phyloP scores from a whole-genome alignment of 2,888 invertebrate genomes.

The Ormyrus rosae region DNA sequence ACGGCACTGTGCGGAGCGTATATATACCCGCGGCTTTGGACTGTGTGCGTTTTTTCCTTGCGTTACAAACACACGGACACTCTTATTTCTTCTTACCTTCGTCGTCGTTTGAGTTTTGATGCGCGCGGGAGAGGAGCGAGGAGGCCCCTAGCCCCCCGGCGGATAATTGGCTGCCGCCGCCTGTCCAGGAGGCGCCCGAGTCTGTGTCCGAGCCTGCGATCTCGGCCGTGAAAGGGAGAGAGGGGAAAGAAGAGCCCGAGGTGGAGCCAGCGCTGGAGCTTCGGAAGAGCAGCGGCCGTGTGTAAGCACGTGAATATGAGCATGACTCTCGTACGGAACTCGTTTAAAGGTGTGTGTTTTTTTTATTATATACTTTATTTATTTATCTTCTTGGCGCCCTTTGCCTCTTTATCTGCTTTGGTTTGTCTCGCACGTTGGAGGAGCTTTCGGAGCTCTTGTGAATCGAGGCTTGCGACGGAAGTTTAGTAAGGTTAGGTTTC shows the following conservation, averaged over 20 bases:
- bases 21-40: background rate
- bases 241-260: slow-evolving; percentile 3
- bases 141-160: background rate
- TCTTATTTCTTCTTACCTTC: background rate
- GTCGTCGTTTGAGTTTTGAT: background rate
- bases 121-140: background rate
- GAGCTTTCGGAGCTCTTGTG: background rate
- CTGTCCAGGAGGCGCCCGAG: slow-evolving; percentile 49
- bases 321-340: slow-evolving; percentile 75
- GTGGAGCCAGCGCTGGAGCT: slow-evolving; percentile 10
- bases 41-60: background rate
- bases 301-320: slow-evolving; percentile 71
- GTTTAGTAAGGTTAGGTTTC: slow-evolving; percentile 19
- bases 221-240: slow-evolving; percentile 6
- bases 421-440: background rate
- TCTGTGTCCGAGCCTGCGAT: background rate
- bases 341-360: slow-evolving; percentile 70
- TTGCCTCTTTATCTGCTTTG: background rate
- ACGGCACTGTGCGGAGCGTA: no score
- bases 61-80: background rate
- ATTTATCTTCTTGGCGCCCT: background rate
- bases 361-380: background rate
- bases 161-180: background rate
- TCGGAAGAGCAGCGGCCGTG: slow-evolving; percentile 13
- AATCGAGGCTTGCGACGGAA: background rate